phyloP scores from a whole-genome alignment of 2,113 vertebrate species.

The Numida meleagris region DNA sequence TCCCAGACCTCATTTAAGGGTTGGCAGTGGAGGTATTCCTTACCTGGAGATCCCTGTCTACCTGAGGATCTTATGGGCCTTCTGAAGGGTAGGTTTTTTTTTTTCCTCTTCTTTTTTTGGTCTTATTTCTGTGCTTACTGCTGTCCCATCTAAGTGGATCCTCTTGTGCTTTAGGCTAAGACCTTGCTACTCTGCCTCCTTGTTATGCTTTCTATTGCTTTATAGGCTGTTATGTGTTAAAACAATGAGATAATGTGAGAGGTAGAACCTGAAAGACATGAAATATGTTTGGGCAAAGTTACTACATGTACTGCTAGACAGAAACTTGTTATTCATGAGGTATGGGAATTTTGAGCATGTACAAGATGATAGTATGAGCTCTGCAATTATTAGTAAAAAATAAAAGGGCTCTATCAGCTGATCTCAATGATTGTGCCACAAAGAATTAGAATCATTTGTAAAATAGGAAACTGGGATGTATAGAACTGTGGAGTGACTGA shows the following conservation, averaged over 20 bases:
- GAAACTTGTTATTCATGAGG: background rate
- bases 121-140: no score
- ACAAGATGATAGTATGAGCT: background rate
- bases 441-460: conserved; percentile 24
- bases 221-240: background rate
- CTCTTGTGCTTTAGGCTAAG: no score
- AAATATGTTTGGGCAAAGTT: background rate
- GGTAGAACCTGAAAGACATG: background rate
- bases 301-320: background rate
- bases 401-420: conserved; percentile 53
- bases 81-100: no score
- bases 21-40: no score
- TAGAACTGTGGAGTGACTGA: conserved; percentile 9
- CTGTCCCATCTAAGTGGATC: no score
- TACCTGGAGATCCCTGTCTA: no score
- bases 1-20: no score
- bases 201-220: no score
- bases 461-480: background rate
- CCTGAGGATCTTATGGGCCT: no score
- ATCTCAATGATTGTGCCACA: conserved; percentile 34
- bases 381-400: conserved; percentile 42
- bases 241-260: background rate
- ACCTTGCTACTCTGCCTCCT: no score
- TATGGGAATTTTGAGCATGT: background rate
- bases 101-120: no score